phyloP scores from a whole-genome alignment of 2,888 invertebrate species.

The Xestia rhomboidea region DNA sequence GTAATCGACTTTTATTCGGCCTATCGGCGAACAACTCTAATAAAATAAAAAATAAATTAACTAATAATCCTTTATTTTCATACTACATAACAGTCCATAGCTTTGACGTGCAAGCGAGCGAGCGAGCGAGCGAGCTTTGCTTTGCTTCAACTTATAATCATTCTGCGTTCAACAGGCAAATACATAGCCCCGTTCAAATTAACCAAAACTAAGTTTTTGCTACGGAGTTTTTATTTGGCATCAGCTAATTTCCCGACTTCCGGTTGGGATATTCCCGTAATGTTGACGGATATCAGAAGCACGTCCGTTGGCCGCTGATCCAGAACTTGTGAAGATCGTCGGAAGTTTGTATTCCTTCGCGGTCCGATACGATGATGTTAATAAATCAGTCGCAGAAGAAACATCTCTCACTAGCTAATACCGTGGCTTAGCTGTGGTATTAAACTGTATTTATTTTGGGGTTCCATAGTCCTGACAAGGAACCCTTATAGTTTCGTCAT shows the following conservation, averaged over 20 bases:
- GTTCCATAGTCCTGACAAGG: no score
- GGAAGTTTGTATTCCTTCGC: conserved; percentile 42
- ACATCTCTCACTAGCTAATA: conserved; percentile 1
- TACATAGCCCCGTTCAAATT: conserved; percentile 8
- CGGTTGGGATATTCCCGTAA: not conserved
- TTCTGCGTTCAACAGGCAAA: no score
- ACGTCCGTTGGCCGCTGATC: not conserved
- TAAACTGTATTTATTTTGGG: no score
- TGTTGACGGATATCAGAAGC: conserved; percentile 2
- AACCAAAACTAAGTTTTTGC: not conserved
- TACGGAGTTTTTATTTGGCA: not conserved
- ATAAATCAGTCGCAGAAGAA: conserved; percentile 44
- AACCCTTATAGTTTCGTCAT: no score
- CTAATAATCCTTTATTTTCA: no score
- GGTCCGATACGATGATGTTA: conserved; percentile 14
- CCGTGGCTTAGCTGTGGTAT: not conserved
- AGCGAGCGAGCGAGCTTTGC: no score
- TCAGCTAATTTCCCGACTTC: not conserved
- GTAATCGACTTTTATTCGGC: not conserved
- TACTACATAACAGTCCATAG: no score
- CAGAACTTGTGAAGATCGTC: conserved; percentile 22
- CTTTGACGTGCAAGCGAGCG: no score
- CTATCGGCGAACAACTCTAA: no score
- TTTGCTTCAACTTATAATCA: not conserved
- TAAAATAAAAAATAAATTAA: no score